phyloP scores from a whole-genome alignment of 1,140 invertebrate genomes.

The Cotesia vestalis region DNA sequence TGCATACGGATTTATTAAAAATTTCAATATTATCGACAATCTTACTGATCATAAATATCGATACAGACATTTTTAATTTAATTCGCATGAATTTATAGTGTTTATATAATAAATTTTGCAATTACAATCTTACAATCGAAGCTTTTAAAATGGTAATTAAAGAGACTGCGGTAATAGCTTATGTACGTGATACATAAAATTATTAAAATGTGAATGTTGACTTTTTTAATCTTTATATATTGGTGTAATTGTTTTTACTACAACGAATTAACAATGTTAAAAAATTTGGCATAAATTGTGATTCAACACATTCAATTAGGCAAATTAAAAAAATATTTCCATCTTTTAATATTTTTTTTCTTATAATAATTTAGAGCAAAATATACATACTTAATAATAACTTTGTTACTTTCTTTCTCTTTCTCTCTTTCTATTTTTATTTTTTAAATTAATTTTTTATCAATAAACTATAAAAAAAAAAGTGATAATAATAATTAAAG shows the following conservation, averaged over 20 bases:
- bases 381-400: no score
- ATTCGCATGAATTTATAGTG: conserved; percentile 10
- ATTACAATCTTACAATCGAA: no score
- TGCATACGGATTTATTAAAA: not conserved
- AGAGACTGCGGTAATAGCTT: not conserved
- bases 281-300: conserved; percentile 26
- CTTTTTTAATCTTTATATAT: not conserved
- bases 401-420: not conserved
- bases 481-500: no score
- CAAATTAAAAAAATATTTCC: not conserved
- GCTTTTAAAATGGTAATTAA: no score
- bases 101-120: no score
- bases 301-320: not conserved
- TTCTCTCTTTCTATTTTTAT: not conserved
- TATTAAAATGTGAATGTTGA: not conserved
- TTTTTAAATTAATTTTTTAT: not conserved
- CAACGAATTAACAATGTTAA: conserved; percentile 21
- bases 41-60: not conserved
- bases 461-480: not conserved
- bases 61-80: no score
- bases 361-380: not conserved
- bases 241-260: not conserved
- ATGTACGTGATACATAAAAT: not conserved
- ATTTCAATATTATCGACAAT: not conserved
- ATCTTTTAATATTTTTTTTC: not conserved